Evolutionary conservation across 1,140 invertebrate genomes (phyloP), one percentile per base, ranked within the genome.

Genomic region (Orussus abietinus): DNA sequence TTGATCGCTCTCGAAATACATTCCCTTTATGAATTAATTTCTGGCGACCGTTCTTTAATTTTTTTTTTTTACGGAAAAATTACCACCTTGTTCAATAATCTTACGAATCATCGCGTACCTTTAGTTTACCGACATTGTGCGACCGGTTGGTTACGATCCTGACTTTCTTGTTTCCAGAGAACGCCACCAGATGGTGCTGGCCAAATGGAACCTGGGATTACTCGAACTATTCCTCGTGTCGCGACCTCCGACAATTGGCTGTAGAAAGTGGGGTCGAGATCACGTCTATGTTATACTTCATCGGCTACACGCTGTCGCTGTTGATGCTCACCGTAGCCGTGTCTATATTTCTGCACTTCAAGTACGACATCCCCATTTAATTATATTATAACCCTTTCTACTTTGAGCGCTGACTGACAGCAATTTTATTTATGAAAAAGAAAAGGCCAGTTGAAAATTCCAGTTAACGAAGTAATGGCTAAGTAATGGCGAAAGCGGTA

Each of bases 271-370:
- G 64, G 3, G 71, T 78, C 18, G 76, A 82, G 57, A 75, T 82
- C 25, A 76, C 77, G 6, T 79, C 81, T 5, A 77, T 74, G 38
- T 81, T 90, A 17, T 90, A 89, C 64, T 80, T 85, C 49, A 74
- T 82, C 14, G 87, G 88, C 10, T 90, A 89, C 66, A 78, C 77
- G 11, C 68, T 89, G 21, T 90, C 88, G n/a, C 75, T 90, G 5
- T 71, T 84, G n/a, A 84, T 84, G 1, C 75, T 91, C 9, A 69
- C 80, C 7, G 72, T 88, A 18, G 88, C 88, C 13, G 78, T 90
- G 20, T 79, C 78, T 47, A 88, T 91, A 48, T 91, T 91, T 69
- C 66, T 88, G 21, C 86, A 86, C 63, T 90, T 86, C 77, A 89
- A 90, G 88, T 91, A 76, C 80, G 82, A 77, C 14, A 28, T 25